Evolutionary conservation across 2,797 vertebrate genomes (phyloP).

Genomic region (Coreius guichenoti): DNA sequence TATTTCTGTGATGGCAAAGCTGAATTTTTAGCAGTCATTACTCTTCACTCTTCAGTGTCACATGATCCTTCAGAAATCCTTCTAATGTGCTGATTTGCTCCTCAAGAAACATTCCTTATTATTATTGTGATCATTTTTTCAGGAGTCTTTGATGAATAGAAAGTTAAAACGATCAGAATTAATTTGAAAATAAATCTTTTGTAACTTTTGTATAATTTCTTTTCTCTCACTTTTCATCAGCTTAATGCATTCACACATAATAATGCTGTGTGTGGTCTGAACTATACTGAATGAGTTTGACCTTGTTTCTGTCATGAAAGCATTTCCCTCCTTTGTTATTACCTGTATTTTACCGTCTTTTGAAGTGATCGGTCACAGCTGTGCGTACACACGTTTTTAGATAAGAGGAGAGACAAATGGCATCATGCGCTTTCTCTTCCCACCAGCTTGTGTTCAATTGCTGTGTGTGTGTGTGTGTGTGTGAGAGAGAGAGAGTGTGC

Average conservation of each 20-base stretch:
- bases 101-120: background rate
- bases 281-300: background rate
- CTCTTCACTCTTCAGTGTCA: background rate
- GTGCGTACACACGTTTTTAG: background rate
- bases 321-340: conserved; percentile 8
- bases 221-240: background rate
- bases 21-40: background rate
- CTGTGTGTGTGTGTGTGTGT: conserved; percentile 1
- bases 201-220: background rate
- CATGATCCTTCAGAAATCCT: background rate
- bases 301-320: conserved; percentile 4
- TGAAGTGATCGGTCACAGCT: background rate
- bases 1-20: background rate
- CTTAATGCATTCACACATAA: background rate
- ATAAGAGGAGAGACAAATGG: conserved; percentile 34
- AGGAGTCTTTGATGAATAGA: background rate
- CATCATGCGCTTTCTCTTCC: conserved; percentile 17
- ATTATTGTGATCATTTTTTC: background rate
- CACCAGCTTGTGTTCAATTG: background rate
- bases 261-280: background rate
- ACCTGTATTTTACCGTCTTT: conserved; percentile 6
- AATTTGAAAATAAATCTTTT: background rate
- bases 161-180: background rate
- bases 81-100: background rate
- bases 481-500: background rate